Evolutionary conservation across 1,140 invertebrate species (phyloP), one percentile per base, ranked within the genome.

Genomic region (Sesamia nonagrioides): DNA sequence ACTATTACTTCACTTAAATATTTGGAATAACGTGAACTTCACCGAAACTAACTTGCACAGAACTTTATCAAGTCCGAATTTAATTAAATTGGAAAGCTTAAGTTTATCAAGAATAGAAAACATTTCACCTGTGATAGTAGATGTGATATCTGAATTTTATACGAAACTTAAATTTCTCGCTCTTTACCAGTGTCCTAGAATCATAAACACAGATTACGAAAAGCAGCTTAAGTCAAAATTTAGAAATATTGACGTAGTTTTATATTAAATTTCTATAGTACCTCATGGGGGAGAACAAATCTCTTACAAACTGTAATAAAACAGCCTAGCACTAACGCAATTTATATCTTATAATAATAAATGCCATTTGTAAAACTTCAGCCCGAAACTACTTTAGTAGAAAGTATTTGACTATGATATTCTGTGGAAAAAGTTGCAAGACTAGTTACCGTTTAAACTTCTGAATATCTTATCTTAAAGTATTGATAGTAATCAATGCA

Each of bases 11-110:
- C 89, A 90, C 71, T 81, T 95, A 76, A 92, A 95, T 69, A 83
- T 95, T 48, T 95, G 94, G 94, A 95, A 95, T 76, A 95, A 95
- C 80, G 80, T 56, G 8, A 89, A 86, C 63, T 95, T 95, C 83
- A 86, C 92, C 27, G 91, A 94, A 84, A 75, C 68, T 15, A 84
- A 80, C 50, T 78, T 95, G 37, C 69, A 91, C 2, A 86, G 80
- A 75, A 90, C 92, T 33, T 84, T 95, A 45, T 80, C 83, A 6
- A 88, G 86, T 73, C 81, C 87, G 0, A 84, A 82, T 60, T 82
- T 94, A 66, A 54, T 84, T 5, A 90, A 86, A 76, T 82, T 95
- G 60, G 69, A 89, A 77, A 91, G 89, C 77, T 85, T 95, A 33
- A 95, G 94, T 81, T 83, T 95, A 1, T 95, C 95, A 40, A 90